A percentile compares a stretch with the other conserved stretches of the same genome.
Evolutionary conservation across 2,888 invertebrate species (phyloP).

Genomic region (Temnothorax ravouxi): DNA sequence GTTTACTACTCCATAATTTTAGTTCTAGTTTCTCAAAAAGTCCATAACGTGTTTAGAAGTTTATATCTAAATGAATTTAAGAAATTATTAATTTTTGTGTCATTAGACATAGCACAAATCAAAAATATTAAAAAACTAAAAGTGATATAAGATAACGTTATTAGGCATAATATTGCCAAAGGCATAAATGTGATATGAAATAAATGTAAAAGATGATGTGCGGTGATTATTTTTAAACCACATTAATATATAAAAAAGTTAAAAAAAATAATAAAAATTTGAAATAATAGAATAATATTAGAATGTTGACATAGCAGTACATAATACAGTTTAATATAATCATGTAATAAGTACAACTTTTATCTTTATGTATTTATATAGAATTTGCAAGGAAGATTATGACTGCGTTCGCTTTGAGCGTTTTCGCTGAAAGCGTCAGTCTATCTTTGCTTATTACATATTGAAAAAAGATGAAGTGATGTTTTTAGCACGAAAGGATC

Average conservation of each 20-base stretch:
- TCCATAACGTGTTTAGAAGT: neutral
- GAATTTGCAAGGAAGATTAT: no score
- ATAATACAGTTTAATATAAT: no score
- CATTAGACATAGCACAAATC: neutral
- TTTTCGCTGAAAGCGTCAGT: no score
- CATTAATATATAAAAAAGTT: neutral
- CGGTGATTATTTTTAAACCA: neutral
- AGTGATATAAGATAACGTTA: neutral
- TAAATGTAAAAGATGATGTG: neutral
- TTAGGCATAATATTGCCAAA: neutral
- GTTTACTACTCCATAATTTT: neutral
- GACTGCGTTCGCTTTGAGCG: no score
- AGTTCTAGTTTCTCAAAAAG: neutral
- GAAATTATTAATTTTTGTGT: neutral
- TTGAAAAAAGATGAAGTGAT: no score
- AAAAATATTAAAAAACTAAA: neutral
- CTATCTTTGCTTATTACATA: no score
- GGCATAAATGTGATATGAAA: neutral
- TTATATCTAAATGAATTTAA: neutral
- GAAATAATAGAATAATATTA: neutral
- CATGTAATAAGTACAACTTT: neutral
- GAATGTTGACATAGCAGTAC: neutral
- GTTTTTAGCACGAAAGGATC: no score
- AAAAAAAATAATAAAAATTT: neutral
- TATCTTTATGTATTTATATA: no score